Evolutionary conservation across 2,888 invertebrate species (phyloP), one percentile per base, ranked within the genome.

Genomic region (Chorisops tibialis): DNA sequence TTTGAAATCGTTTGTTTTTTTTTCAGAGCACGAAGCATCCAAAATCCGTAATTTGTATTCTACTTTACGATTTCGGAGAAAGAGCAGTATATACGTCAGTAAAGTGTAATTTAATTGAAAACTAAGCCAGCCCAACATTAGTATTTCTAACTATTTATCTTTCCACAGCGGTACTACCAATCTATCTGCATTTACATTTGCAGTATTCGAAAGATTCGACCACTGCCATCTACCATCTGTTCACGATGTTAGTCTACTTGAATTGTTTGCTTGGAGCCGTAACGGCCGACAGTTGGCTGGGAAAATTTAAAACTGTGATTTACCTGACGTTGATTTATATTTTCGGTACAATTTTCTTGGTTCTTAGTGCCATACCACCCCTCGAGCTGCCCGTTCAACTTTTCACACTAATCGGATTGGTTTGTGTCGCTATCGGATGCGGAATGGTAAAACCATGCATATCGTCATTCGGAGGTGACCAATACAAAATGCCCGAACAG

Each of bases 391-490:
- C 83, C 1, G 77, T 74, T 39, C 73, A 77, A 12, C 70, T 71
- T 35, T 73, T 88, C 63, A 85, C 87, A 1, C 75, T 88, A 64
- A 68, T 87, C 19, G 90, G 89, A 0, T 76, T 92, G 24, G 72
- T 85, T 12, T 76, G 90, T 67, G 87, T 91, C 62, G 88, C 88
- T 0, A 66, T 89, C 3, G 90, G 91, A 2, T 89, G 90, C 0
- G 91, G 91, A 0, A 90, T 90, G 3, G 91, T 92, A 65, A 92
- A 91, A 69, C 90, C 91, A 0, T 91, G 90, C 73, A 90, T 91
- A 1, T 81, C 88, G 0, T 86, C 91, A 0, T 91, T 91, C 73
- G 91, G 91, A 2, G 91, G 90, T 0, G 91, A 92, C 74, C 91
- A 91, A 74, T 89, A 90, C 70, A 75, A 79, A 14, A 70, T 85